Conservation (phyloP, 2,888 invertebrate genomes). For the Hedya salicella region DNA sequence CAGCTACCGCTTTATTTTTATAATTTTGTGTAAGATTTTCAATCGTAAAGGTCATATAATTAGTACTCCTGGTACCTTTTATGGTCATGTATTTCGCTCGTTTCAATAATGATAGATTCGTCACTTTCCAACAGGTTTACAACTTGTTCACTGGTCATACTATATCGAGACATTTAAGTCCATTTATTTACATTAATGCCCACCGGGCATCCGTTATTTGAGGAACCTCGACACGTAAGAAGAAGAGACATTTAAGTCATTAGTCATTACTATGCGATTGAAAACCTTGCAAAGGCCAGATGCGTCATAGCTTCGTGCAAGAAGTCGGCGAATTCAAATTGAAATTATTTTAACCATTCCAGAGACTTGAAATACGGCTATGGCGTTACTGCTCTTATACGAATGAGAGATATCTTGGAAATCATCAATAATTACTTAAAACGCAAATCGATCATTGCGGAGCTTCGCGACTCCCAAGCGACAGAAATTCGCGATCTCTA, state of each 20-base stretch:
- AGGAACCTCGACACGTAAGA: too few relatives aligned
- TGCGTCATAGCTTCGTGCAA: not conserved
- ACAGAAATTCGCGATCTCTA: too few relatives aligned
- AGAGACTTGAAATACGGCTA: not conserved
- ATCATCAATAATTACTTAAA: not conserved
- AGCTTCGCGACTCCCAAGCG: too few relatives aligned
- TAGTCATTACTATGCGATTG: not conserved
- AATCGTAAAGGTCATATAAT: slow-evolving; percentile 4
- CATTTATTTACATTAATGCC: too few relatives aligned
- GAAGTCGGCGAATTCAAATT: not conserved
- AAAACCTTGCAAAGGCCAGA: not conserved
- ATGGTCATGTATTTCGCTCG: too few relatives aligned
- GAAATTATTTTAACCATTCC: not conserved
- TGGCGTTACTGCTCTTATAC: not conserved
- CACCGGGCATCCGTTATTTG: too few relatives aligned
- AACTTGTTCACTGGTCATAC: too few relatives aligned
- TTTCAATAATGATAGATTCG: too few relatives aligned
- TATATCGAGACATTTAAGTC: too few relatives aligned
- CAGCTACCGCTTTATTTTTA: slow-evolving; percentile 34
- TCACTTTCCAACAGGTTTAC: too few relatives aligned
- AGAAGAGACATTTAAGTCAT: too few relatives aligned
- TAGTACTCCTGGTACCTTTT: too few relatives aligned
- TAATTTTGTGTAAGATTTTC: slow-evolving; percentile 8
- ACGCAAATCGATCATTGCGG: not conserved
- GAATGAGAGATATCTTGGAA: not conserved